Conservation (phyloP, 2,113 vertebrate species). For the Dipodomys ordii region DNA sequence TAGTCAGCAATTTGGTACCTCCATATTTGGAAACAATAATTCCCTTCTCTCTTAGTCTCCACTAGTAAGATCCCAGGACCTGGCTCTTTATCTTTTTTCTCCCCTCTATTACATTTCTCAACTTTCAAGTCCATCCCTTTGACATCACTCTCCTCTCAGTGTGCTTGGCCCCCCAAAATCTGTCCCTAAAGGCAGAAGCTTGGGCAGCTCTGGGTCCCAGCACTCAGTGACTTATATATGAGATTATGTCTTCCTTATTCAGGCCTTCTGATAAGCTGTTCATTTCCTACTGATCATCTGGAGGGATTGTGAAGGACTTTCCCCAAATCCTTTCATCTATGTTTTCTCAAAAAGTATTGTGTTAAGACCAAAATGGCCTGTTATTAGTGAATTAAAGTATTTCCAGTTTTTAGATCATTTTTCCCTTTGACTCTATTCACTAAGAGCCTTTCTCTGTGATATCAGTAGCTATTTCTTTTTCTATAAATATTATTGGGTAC, state of each 20-base stretch:
- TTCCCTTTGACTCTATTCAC: background rate
- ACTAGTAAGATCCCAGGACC: background rate
- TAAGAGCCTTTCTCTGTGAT: background rate
- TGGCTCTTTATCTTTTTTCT: background rate
- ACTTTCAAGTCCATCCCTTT: background rate
- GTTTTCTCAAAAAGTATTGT: background rate
- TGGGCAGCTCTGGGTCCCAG: background rate
- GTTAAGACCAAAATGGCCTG: constrained; percentile 24
- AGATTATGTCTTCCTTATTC: background rate
- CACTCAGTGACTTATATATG: background rate
- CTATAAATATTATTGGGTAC: background rate
- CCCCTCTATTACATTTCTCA: background rate
- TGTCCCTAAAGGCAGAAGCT: background rate
- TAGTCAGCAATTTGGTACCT: background rate
- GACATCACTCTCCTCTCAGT: background rate
- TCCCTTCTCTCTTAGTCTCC: background rate
- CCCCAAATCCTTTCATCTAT: background rate
- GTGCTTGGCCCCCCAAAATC: background rate
- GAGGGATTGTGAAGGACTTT: background rate
- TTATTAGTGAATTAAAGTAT: background rate
- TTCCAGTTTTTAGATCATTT: constrained; percentile 22
- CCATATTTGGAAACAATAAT: background rate
- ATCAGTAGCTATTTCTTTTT: background rate
- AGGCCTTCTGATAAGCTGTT: background rate
- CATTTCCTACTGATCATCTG: background rate